These are phyloP conservation scores for Nymphicus hollandicus DNA, from an alignment of 2,113 vertebrate species.

Conservation along the genomic window DNA sequence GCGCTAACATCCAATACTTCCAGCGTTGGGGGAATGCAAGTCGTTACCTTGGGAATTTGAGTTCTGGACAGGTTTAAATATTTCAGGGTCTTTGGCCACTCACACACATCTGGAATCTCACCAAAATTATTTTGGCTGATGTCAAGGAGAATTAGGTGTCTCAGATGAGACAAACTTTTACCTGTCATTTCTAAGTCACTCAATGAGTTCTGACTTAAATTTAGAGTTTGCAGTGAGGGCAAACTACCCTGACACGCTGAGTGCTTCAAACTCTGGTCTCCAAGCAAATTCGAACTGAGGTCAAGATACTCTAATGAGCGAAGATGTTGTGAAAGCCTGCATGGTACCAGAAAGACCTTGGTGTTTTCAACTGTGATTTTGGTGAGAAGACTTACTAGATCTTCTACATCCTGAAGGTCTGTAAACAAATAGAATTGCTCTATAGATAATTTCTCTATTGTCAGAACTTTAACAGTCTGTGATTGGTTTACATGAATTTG, in stretches of 20 bases:
- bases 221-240: constrained; percentile 69
- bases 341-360: constrained; percentile 78
- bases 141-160: constrained; percentile 77
- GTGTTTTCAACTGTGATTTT: constrained; percentile 59
- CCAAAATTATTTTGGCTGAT: constrained; percentile 78
- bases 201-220: constrained; percentile 79
- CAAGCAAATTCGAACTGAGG: constrained; percentile 77
- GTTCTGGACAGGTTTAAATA: constrained; percentile 83
- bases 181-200: constrained; percentile 56
- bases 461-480: not conserved
- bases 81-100: constrained; percentile 78
- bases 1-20: constrained; percentile 85
- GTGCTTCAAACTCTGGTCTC: constrained; percentile 66
- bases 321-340: constrained; percentile 45
- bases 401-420: constrained; percentile 16
- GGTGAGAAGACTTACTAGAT: not conserved
- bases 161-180: constrained; percentile 61
- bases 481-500: constrained; percentile 8
- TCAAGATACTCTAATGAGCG: constrained; percentile 75
- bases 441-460: not conserved
- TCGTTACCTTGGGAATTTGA: constrained; percentile 65
- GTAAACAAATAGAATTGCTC: constrained; percentile 60
- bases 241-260: constrained; percentile 59
- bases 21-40: constrained; percentile 75
- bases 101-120: constrained; percentile 52